These are phyloP conservation scores for Epinephelus moara DNA, from an alignment of 2,113 vertebrate species.

Conservation along the genomic window DNA sequence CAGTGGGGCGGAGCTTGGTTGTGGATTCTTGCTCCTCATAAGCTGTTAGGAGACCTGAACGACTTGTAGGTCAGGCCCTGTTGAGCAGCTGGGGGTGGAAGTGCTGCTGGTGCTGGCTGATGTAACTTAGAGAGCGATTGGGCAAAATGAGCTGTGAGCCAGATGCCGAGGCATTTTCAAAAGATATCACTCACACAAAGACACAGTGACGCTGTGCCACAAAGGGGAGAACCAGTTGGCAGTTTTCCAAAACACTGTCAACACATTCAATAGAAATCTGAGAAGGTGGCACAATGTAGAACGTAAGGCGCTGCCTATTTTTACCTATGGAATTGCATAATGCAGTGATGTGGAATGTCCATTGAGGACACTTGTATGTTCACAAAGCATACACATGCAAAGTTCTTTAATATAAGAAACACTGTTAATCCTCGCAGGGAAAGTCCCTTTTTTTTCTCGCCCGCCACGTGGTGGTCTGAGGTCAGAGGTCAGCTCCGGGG, in stretches of 20 bases:
- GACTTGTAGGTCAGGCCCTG: constrained; percentile 56
- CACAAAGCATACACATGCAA: background rate
- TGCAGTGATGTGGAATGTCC: background rate
- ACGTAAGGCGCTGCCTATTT: constrained; percentile 9
- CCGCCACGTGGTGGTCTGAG: constrained; percentile 20
- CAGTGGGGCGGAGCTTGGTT: background rate
- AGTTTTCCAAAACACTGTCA: constrained; percentile 36
- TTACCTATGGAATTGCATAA: constrained; percentile 32
- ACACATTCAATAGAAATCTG: constrained; percentile 14
- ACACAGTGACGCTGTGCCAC: background rate
- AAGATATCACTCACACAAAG: constrained; percentile 37
- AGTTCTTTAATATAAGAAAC: background rate
- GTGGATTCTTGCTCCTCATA: constrained; percentile 2
- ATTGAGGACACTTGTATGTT: background rate
- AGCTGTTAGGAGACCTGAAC: constrained; percentile 16
- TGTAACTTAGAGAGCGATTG: constrained; percentile 33
- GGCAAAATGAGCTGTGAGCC: constrained; percentile 31
- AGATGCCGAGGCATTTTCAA: constrained; percentile 39
- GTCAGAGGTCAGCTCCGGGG: constrained; percentile 43
- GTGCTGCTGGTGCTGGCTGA: constrained; percentile 36
- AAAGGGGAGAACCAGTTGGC: constrained; percentile 6
- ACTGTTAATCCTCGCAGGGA: background rate
- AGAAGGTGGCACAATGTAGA: background rate
- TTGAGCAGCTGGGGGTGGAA: constrained; percentile 9
- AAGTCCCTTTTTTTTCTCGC: constrained; percentile 6